Evolutionary conservation across 2,797 vertebrate genomes (phyloP), one percentile per base, ranked within the genome.

Genomic region (Melanotaenia parkinsoni): DNA sequence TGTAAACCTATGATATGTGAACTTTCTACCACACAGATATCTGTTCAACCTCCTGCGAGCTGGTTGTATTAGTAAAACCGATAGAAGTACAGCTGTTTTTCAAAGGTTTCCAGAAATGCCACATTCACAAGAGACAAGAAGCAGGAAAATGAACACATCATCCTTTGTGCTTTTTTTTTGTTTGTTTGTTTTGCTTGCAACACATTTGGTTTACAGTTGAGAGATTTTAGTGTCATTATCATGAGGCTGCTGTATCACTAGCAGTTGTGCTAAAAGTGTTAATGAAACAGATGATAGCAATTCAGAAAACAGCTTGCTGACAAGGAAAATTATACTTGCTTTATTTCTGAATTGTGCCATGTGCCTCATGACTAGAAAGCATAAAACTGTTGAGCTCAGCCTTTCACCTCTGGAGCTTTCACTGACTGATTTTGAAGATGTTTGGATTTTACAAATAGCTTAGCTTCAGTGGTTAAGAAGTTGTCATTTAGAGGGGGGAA

Each of bases 1-100:
- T 54, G 47, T 43, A 18, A 63, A 63, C 43, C 50, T 22, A 16
- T 62, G 67, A 74, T 45, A 13, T 50, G 32, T 13, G n/a, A 24
- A 18, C 9, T 14, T 50, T 63, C 20, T 24, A 33, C 32, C n/a
- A 10, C 24, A 30, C 24, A 63, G 20, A 68, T 40, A 12, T 28
- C 26, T 30, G 7, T 30, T 18, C 3, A 56, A 30, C 53, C 26
- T 18, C 12, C 53, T 26, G 26, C 4, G 16, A 16, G 11, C 6
- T 56, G 26, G 24, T 13, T 30, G 53, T 6, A 28, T 14, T 18
- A 3, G 14, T 28, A 30, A 56, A 56, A 30, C 26, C 14, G 6
- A 9, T 16, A 18, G 7, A 28, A 5, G 1, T 12, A 26, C 6
- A 12, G 10, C 4, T 1, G 2, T 53, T 16, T 24, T 14, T 28